Evolutionary conservation across 2,888 invertebrate genomes (phyloP), one percentile per base, ranked within the genome.

Genomic region (Ellobium chinense): DNA sequence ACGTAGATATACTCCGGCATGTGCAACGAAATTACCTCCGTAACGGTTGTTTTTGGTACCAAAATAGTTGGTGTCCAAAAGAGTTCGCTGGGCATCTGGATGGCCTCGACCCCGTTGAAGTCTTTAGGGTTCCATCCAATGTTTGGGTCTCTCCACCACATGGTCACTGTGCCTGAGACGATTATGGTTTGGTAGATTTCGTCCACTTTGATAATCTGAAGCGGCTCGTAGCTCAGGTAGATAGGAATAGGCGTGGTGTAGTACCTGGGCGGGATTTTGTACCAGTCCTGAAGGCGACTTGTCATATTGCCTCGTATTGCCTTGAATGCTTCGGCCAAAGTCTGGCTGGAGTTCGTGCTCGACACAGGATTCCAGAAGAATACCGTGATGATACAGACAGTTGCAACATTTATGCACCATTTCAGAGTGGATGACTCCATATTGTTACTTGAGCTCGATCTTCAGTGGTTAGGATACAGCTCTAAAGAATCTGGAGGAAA

Each of bases 21-120:
- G 31, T 18, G 37, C 18, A 77, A 5, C 0, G 46, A 2, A 29
- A 69, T 69, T 7, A 4, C 77, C 1, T 27, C 14, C 2, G 12
- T 37, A 2, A n/a, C 54, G 2, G 68, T 60, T 2, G 77, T 60
- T 27, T 77, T 77, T 2, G 77, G 77, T 18, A 77, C 18, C 24
- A 65, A 27, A 5, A 77, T 56, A 29, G 56, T 21, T 9, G 77
- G 77, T 1, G 69, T 60, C 77, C 77, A 77, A 31, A 77, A 69
- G 1, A 60, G 60, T 39, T 29, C 9, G 21, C n/a, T 36, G 21
- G 65, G 27, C 29, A 77, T 34, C 9, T 60, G 39, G 7, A 77
- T 37, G 2, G 9, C 18, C 24, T 68, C 31, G n/a, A 77, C 60
- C 0, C 34, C 39, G 24, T 58, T 36, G 29, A n/a, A 58, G n/a